Evolutionary conservation across 2,113 vertebrate genomes (phyloP), one percentile per base, ranked within the genome.

Genomic region (Apteryx owenii): DNA sequence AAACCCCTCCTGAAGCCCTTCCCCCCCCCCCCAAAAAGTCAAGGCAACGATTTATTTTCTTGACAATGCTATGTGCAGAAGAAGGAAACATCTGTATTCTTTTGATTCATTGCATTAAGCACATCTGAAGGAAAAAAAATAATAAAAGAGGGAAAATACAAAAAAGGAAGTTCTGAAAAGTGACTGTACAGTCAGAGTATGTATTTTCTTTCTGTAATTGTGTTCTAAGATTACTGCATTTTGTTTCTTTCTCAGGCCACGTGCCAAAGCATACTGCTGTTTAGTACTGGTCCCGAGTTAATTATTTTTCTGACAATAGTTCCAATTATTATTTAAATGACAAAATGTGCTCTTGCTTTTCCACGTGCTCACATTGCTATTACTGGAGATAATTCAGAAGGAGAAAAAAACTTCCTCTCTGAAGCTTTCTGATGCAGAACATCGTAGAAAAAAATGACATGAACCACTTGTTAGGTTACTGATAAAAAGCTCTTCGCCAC

Each of bases 11-110:
- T 58, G 29, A 60, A 33, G 29, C 16, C 9, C 42, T 40, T 40
- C 1, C 9, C 3, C 5, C 21, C 6, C 7, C n/a, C n/a, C n/a
- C n/a, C n/a, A 2, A 0, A 8, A 38, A 33, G 15, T 36, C 14
- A 82, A 76, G 38, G 23, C n/a, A 79, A 81, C 10, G 15, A 25
- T 46, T 81, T 25, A 54, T 76, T 94, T 73, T 85, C 16, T 21
- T 80, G 78, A 36, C 36, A 76, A 1, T 53, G 19, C 38, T 11
- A 54, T 8, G 46, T n/a, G 69, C 42, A 85, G 77, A 75, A 56
- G 75, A 84, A 64, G 2, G 23, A 71, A 93, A 60, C 29, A 64
- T 46, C 65, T 64, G 12, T 26, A 48, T 42, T 81, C 25, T 48
- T 82, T 69, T 53, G 50, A 88, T 70, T 78, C 46, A 50, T 58